phyloP scores from a whole-genome alignment of 1,140 invertebrate species.

The Eumaeus atala region DNA sequence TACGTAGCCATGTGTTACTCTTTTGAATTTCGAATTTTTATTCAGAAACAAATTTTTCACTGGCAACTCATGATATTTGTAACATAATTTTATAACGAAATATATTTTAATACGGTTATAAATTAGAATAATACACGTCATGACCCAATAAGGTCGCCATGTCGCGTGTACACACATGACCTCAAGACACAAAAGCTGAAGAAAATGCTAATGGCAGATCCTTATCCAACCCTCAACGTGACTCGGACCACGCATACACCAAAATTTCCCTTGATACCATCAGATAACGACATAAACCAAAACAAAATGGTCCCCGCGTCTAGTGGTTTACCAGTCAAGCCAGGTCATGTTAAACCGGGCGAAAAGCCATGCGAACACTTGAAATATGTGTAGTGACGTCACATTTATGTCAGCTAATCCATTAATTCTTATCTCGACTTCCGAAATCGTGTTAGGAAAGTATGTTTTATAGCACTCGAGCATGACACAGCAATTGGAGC shows the following conservation, averaged over 20 bases:
- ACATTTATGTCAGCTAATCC: slow-evolving; percentile 72
- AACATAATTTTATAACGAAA: background rate
- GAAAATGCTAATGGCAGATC: slow-evolving; percentile 65
- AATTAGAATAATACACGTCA: slow-evolving; percentile 18
- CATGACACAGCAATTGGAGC: slow-evolving; percentile 31
- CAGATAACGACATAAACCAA: slow-evolving; percentile 54
- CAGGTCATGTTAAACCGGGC: slow-evolving; percentile 32
- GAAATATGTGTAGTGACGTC: slow-evolving; percentile 71
- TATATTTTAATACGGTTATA: background rate
- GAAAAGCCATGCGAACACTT: slow-evolving; percentile 50
- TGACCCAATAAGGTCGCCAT: slow-evolving; percentile 22
- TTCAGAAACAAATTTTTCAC: background rate
- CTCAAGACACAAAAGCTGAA: slow-evolving; percentile 49
- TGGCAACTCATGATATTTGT: background rate
- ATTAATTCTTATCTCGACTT: slow-evolving; percentile 71
- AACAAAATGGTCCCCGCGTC: slow-evolving; percentile 22
- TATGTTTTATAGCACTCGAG: slow-evolving; percentile 44
- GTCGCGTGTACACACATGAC: slow-evolving; percentile 63
- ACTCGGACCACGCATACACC: slow-evolving; percentile 57
- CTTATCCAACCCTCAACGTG: slow-evolving; percentile 52
- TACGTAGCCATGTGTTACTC: no score
- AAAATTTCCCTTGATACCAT: slow-evolving; percentile 64
- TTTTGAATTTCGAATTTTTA: no score
- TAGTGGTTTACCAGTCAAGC: background rate
- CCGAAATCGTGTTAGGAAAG: slow-evolving; percentile 62